Evolutionary conservation across 1,140 invertebrate species (phyloP).

Genomic region (Rhagoletis pomonella): DNA sequence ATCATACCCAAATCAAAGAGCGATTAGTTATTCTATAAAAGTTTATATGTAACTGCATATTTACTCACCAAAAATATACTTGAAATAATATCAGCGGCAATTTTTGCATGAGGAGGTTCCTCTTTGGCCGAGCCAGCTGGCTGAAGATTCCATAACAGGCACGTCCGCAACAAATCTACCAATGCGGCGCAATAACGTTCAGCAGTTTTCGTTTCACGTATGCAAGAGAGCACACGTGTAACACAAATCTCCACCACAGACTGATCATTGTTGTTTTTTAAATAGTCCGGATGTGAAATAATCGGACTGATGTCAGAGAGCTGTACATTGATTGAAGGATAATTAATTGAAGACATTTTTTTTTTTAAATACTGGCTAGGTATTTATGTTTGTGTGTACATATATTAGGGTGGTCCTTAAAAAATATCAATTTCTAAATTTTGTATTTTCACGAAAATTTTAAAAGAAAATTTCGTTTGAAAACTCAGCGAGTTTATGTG

Average conservation of each 20-base stretch:
- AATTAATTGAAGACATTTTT: not conserved
- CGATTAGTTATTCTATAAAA: not conserved
- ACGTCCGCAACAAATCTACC: constrained; percentile 89
- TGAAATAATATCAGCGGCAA: constrained; percentile 93
- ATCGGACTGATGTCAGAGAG: constrained; percentile 86
- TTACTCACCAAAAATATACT: constrained; percentile 91
- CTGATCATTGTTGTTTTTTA: constrained; percentile 91
- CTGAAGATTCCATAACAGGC: constrained; percentile 90
- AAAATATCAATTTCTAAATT: too few relatives aligned
- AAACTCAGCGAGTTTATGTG: too few relatives aligned
- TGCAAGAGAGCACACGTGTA: constrained; percentile 89
- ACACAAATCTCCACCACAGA: constrained; percentile 95
- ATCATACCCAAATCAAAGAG: too few relatives aligned
- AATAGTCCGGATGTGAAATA: constrained; percentile 86
- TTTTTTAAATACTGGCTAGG: too few relatives aligned
- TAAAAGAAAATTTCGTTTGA: too few relatives aligned
- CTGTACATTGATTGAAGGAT: constrained; percentile 68
- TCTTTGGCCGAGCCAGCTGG: constrained; percentile 83
- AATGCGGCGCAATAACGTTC: constrained; percentile 89
- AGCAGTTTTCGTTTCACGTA: constrained; percentile 91
- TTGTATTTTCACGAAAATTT: too few relatives aligned
- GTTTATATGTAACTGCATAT: not conserved
- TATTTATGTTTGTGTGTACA: too few relatives aligned
- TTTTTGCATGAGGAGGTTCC: constrained; percentile 96
- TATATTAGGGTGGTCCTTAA: too few relatives aligned